Percentiles rank a stretch among this genome's conserved stretches.
Conservation (phyloP, 64 coral and sea anemone genomes). For the Trachythela sp. region DNA sequence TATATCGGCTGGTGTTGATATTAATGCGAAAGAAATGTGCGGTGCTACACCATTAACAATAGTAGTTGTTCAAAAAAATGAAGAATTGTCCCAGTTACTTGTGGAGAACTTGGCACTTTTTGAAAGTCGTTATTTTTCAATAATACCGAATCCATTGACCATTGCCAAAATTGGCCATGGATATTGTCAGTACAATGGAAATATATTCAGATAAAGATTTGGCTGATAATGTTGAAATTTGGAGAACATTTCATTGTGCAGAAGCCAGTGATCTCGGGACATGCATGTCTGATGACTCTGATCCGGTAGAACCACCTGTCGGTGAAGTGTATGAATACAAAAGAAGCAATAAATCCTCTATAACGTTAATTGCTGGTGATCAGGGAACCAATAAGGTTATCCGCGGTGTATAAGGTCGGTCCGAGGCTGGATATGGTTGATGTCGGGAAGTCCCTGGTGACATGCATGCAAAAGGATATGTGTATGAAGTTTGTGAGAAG, state of each 20-base stretch:
- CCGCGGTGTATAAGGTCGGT: background rate
- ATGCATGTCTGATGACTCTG: background rate
- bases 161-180: conserved; percentile 8
- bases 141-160: background rate
- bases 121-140: background rate
- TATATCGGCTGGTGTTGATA: background rate
- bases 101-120: background rate
- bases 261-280: background rate
- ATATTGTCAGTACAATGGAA: background rate
- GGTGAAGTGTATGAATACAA: background rate
- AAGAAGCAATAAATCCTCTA: background rate
- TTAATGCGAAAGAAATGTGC: background rate
- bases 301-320: background rate
- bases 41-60: conserved; percentile 29
- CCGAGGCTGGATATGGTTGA: background rate
- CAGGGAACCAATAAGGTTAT: background rate
- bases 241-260: background rate
- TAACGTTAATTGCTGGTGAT: background rate
- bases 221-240: background rate
- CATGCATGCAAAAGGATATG: conserved; percentile 26
- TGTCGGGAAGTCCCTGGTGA: conserved; percentile 24
- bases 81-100: background rate
- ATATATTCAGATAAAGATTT: background rate
- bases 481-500: conserved; percentile 22
- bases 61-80: background rate